Evolutionary conservation across 2,113 vertebrate genomes (phyloP).

Genomic region (Eptatretus burgeri): DNA sequence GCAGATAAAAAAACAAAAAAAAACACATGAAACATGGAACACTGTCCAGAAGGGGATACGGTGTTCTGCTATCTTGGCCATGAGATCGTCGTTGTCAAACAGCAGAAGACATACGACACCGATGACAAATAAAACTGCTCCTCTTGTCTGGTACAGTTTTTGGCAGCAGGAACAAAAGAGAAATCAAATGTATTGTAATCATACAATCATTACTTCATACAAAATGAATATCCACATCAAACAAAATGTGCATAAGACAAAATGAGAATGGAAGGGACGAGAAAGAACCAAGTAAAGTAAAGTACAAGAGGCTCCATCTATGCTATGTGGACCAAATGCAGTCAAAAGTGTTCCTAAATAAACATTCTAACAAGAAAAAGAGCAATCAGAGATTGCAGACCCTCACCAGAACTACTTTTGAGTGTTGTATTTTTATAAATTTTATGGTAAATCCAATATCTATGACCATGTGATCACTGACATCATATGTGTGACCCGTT

Average conservation of each 20-base stretch:
- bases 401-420: too few relatives aligned
- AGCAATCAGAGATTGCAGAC: too few relatives aligned
- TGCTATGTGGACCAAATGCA: background rate
- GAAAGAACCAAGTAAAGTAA: background rate
- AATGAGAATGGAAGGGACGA: background rate
- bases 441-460: too few relatives aligned
- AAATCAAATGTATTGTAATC: background rate
- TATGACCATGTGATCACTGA: too few relatives aligned
- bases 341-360: too few relatives aligned
- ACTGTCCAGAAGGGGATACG: conserved; percentile 96
- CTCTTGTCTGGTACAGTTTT: conserved; percentile 37
- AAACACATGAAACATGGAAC: background rate
- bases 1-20: background rate
- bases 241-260: background rate
- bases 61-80: conserved; percentile 95
- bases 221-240: background rate
- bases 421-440: too few relatives aligned
- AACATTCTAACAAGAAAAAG: too few relatives aligned
- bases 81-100: conserved; percentile 93
- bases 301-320: background rate
- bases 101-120: conserved; percentile 74
- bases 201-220: background rate
- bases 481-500: too few relatives aligned
- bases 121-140: conserved; percentile 77
- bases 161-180: background rate